phyloP scores from a whole-genome alignment of 2,888 invertebrate genomes.

The Norana najaformis region DNA sequence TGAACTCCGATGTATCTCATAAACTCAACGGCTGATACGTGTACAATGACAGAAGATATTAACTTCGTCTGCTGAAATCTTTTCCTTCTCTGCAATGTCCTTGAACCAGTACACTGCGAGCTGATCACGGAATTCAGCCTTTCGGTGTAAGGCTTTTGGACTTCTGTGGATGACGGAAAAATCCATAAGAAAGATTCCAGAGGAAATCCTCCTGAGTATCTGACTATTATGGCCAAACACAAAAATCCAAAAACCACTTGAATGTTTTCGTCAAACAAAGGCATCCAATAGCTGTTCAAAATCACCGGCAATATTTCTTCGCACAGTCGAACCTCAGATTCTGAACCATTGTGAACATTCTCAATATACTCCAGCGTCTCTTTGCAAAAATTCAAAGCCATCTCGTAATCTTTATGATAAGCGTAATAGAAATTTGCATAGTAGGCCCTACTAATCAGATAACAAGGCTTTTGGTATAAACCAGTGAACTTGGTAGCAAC shows the following conservation, averaged over 20 bases:
- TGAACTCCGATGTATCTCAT: neutral
- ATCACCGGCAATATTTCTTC: neutral
- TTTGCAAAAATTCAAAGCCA: neutral
- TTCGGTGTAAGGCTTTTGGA: neutral
- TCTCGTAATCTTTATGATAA: neutral
- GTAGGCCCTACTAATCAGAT: neutral
- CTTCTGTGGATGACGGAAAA: neutral
- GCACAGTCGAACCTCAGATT: neutral
- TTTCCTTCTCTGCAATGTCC: neutral
- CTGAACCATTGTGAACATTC: neutral
- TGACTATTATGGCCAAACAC: neutral
- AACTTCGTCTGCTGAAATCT: neutral
- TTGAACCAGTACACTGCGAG: neutral
- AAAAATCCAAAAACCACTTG: neutral
- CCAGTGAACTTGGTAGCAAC: neutral
- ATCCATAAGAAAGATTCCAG: neutral
- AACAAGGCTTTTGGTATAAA: neutral
- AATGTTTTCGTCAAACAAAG: conserved; percentile 18
- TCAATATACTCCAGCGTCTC: neutral
- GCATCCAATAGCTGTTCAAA: neutral
- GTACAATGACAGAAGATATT: neutral
- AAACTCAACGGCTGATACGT: neutral
- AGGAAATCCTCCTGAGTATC: neutral
- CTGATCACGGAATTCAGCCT: neutral
- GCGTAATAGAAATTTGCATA: neutral